These are phyloP conservation scores for Aspidiotus destructor DNA, from an alignment of 2,888 invertebrate genomes.

Conservation along the genomic window DNA sequence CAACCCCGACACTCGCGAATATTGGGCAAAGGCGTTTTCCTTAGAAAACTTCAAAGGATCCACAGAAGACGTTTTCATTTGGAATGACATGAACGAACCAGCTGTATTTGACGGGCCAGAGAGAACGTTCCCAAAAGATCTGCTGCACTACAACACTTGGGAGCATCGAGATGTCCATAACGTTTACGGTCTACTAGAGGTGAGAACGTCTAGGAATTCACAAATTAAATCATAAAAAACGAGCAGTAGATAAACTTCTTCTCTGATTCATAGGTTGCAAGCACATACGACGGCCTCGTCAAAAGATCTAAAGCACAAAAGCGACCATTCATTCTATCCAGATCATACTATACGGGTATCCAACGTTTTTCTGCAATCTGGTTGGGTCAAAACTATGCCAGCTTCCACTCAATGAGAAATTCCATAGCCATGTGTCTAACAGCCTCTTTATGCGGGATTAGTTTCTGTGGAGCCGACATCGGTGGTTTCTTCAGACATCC, in stretches of 20 bases:
- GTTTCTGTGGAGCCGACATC: conserved; percentile 91
- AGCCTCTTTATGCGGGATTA: conserved; percentile 72
- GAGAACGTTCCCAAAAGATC: conserved; percentile 94
- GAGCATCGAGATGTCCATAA: conserved; percentile 93
- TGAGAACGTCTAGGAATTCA: conserved; percentile 34
- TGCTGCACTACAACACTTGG: conserved; percentile 73
- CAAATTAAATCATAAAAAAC: no score
- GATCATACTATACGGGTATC: conserved; percentile 84
- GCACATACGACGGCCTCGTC: conserved; percentile 54
- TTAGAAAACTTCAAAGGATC: conserved; percentile 67
- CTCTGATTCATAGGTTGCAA: conserved; percentile 38
- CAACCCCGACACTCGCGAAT: conserved; percentile 72
- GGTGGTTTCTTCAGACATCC: conserved; percentile 98
- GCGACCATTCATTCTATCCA: conserved; percentile 83
- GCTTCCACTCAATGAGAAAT: conserved; percentile 83
- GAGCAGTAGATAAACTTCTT: neutral
- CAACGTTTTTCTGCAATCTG: conserved; percentile 87
- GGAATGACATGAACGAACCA: conserved; percentile 99
- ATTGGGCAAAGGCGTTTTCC: conserved; percentile 60
- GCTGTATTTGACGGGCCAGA: conserved; percentile 98
- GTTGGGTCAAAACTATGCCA: conserved; percentile 96
- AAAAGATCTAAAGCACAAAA: conserved; percentile 51
- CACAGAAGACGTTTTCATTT: conserved; percentile 73
- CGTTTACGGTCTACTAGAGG: conserved; percentile 66
- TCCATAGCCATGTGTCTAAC: conserved; percentile 89